Percentiles rank a stretch among this genome's conserved stretches.
These are phyloP conservation scores for Lycaon pictus DNA, from an alignment of 2,113 vertebrate species.

Conservation along the genomic window DNA sequence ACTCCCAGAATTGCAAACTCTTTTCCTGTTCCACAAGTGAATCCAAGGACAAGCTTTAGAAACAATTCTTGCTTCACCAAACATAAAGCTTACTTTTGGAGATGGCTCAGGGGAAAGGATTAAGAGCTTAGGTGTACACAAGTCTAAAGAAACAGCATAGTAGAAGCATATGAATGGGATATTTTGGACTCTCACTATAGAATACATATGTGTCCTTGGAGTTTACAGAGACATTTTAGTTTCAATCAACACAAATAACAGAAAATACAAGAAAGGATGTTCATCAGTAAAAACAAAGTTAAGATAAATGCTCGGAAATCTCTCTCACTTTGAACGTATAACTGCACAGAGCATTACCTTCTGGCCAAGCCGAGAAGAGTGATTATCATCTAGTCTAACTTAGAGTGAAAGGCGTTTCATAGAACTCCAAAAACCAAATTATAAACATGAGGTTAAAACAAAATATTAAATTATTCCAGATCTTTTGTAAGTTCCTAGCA, in stretches of 20 bases:
- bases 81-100: slow-evolving; percentile 78
- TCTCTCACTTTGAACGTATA: slow-evolving; percentile 56
- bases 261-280: slow-evolving; percentile 61
- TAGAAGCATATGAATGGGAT: slow-evolving; percentile 62
- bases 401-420: slow-evolving; percentile 66
- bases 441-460: slow-evolving; percentile 72
- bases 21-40: slow-evolving; percentile 77
- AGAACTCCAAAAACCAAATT: slow-evolving; percentile 70
- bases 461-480: slow-evolving; percentile 64
- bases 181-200: slow-evolving; percentile 62
- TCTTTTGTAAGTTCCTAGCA: slow-evolving; percentile 59
- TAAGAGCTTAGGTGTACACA: slow-evolving; percentile 84
- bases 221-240: slow-evolving; percentile 54
- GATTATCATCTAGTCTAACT: slow-evolving; percentile 70
- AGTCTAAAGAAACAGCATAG: slow-evolving; percentile 68
- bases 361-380: slow-evolving; percentile 50
- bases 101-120: slow-evolving; percentile 81
- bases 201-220: slow-evolving; percentile 76
- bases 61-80: slow-evolving; percentile 78
- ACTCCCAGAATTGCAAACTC: slow-evolving; percentile 74
- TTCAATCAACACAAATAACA: slow-evolving; percentile 60
- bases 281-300: slow-evolving; percentile 51
- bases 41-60: slow-evolving; percentile 82
- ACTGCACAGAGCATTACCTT: slow-evolving; percentile 56
- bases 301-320: slow-evolving; percentile 49